Base-by-base conservation (phyloP, 2,888 invertebrate genomes). In the Odontomyia ornata region DNA sequence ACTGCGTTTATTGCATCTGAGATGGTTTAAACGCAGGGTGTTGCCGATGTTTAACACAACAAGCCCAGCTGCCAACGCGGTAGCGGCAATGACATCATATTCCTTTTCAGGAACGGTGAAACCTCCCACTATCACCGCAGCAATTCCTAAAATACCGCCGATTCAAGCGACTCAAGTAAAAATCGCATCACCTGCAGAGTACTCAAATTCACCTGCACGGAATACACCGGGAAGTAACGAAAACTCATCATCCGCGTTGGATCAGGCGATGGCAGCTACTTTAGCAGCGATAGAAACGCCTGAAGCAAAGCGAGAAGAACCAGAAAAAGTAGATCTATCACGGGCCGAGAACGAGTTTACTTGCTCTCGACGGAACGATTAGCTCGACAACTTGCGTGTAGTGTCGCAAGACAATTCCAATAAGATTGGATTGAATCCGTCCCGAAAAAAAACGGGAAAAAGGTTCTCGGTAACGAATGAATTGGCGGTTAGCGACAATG, bases 191-290 rank as follows among this genome's bases (percentile, higher is more conserved):
- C 86, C 87, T 1, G 73, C 73, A 1, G 86, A 86, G 62, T 83
- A 84, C 65, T 81, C 83, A 62, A 71, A 64, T 25, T 86, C 86
- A 0, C 87, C 87, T 1, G 80, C 85, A 25, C 80, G 77, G 56
- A 80, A 81, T 69, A 86, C 86, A 13, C 84, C 86, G 0, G 85
- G 86, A n/a, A 85, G 86, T 52, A 86, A 86, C 80, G 87, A 87
- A 72, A 87, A 87, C 71, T 86, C 86, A 1, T 87, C 87, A 0
- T 94, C 94, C 0, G 95, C 95, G 0, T 85, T 98, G 75, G 97
- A 97, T 86, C 94, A 96, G 82, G 95, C 97, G 0, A 97, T 97
- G 96, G 96, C 96, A 4, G 97, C 97, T 23, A 97, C 97, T 0
- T 88, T 97, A 28, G 97, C 96, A 0, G 90, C 96, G 11, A 97